Evolutionary conservation across 64 coral and sea anemone species (phyloP).

Genomic region (Montipora cactus): DNA sequence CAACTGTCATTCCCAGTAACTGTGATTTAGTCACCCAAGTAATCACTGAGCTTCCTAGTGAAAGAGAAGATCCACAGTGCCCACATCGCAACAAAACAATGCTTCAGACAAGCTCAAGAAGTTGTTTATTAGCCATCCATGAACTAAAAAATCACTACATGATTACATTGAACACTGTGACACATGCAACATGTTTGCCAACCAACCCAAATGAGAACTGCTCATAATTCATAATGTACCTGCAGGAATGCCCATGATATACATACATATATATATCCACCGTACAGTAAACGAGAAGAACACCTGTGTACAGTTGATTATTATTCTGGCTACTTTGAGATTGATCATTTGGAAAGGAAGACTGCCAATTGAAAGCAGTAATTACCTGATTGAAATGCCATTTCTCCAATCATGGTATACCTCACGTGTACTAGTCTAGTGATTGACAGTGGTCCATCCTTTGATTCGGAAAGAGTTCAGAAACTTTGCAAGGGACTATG

Average conservation of each 20-base stretch:
- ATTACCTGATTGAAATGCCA: conserved; percentile 31
- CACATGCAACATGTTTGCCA: conserved; percentile 17
- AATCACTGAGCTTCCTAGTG: no score
- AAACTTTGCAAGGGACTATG: no score
- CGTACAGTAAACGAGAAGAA: conserved; percentile 9
- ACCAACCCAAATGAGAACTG: conserved; percentile 6
- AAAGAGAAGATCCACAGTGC: no score
- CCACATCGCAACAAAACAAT: no score
- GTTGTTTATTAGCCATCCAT: conserved; percentile 18
- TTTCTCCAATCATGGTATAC: not conserved
- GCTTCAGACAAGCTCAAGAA: not conserved
- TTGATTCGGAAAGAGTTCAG: not conserved
- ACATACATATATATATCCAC: not conserved
- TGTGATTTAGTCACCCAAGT: no score
- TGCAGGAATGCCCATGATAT: not conserved
- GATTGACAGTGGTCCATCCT: no score
- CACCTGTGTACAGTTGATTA: conserved; percentile 7
- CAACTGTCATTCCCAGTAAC: no score
- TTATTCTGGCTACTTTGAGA: no score
- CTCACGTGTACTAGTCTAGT: no score
- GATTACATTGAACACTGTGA: not conserved
- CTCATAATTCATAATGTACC: conserved; percentile 16
- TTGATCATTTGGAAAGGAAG: no score
- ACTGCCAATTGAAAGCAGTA: not conserved
- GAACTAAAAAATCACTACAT: not conserved